Base-by-base conservation (phyloP, 2,113 vertebrate genomes). In the Sarotherodon lohbergeri region DNA sequence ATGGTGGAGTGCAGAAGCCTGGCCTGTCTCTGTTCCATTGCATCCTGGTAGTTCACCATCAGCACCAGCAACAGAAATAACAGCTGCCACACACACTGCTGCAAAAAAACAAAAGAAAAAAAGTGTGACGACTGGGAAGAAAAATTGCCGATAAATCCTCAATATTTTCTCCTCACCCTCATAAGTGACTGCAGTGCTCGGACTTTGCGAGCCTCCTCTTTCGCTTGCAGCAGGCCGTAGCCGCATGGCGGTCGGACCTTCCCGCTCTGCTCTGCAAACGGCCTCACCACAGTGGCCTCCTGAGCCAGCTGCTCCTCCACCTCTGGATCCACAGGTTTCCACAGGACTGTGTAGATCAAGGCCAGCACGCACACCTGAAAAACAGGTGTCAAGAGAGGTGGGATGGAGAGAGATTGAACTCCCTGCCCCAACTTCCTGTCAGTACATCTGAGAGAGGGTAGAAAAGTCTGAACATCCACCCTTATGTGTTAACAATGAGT, bases 211-310 rank as follows among this genome's bases (percentile, higher is more conserved):
- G 97, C 97, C 73, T 97, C 96, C 57, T 96, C 95, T 91, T 96
- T 97, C 19, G 97, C 97, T 57, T 97, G 97, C 16, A 97, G 93
- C 34, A 97, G 94, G 19, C 96, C 95, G 8, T 95, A 97, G 6
- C 97, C 97, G 24, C 95, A 96, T 0, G 95, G 97, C 0, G 96
- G 95, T 5, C 92, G 92, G 9, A 97, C 95, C 56, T 95, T 95
- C 39, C 91, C 83, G 4, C 91, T 82, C 1, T 88, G 87, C 41
- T 95, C 92, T 13, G 86, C 90, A 34, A 86, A 91, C 0, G 80
- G 50, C 66, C 91, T 96, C 83, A 91, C 94, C 78, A 97, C 94
- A 6, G 92, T 55, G 17, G 92, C 88, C 83, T 97, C 95, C 91
- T 91, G 94, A 61, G 94, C 94, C 83, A 97, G 90, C 3, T 92